Conservation (phyloP, 2,797 vertebrate genomes). For the Picus viridis region DNA sequence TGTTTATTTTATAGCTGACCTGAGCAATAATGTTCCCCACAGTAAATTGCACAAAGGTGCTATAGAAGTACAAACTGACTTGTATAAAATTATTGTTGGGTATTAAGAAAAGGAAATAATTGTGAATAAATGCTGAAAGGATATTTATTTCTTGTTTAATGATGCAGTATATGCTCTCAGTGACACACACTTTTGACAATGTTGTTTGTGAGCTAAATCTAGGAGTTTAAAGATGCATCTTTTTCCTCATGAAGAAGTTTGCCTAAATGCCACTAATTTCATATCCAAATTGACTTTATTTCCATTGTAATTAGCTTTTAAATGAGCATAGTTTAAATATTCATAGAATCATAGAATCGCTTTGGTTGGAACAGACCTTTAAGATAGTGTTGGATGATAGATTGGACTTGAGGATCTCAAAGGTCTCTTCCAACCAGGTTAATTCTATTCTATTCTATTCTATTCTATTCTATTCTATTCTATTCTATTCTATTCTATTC, state of each 20-base stretch:
- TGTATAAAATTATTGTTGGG: background rate
- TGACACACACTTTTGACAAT: background rate
- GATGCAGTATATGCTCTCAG: background rate
- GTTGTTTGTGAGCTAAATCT: slow-evolving; percentile 2
- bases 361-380: too few species aligned
- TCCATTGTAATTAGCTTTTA: slow-evolving; percentile 55
- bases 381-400: too few species aligned
- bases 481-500: too few species aligned
- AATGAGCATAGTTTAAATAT: slow-evolving; percentile 48
- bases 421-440: too few species aligned
- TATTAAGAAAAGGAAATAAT: slow-evolving; percentile 14
- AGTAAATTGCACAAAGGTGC: background rate
- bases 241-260: slow-evolving; percentile 5
- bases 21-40: background rate
- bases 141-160: slow-evolving; percentile 41
- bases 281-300: slow-evolving; percentile 53
- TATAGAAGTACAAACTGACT: slow-evolving; percentile 10
- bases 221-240: background rate
- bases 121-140: slow-evolving; percentile 18
- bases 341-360: background rate
- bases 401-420: too few species aligned
- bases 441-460: too few species aligned
- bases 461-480: too few species aligned
- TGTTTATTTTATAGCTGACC: slow-evolving; percentile 21
- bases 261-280: slow-evolving; percentile 48